Base-by-base conservation (phyloP, 1,140 invertebrate species). In the Lucilia cuprina region DNA sequence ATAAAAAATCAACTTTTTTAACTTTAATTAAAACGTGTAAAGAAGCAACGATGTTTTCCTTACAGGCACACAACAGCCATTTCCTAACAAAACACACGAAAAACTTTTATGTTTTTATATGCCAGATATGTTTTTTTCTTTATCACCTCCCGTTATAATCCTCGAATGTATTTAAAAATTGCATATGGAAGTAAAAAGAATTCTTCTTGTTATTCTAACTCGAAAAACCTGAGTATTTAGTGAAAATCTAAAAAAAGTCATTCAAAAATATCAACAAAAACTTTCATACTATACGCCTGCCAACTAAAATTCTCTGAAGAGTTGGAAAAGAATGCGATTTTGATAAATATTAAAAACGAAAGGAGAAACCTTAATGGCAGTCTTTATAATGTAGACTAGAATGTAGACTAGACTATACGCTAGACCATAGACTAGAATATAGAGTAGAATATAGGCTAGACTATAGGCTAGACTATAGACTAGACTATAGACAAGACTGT, bases 1-100 rank as follows among this genome's bases (percentile, higher is more conserved):
- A 14, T 49, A 12, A 49, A 49, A 49, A 49, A 49, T 12, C 13
- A 55, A 55, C 17, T 55, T 55, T 55, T n/a, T 55, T n/a, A 77
- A 77, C 30, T 77, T 77, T 77, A 77, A 77, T 77, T 77, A 77
- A 77, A 77, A 35, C 30, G 74, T 77, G 74, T 30, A 5, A 77
- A 77, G 34, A 10, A 77, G 74, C 74, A 25, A 12, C 30, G n/a
- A 13, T 9, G 10, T 77, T 34, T 77, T 77, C 74, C 34, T 41
- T 77, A 14, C 41, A 70, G 65, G 65, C 65, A 70, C n/a, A 25
- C n/a, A 70, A 25, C n/a, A 30, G 25, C 25, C 25, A 21, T 60
- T 60, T 60, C n/a, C 55, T n/a, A 12, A 60, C 55, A 60, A 17
- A 41, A 55, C n/a, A 25, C n/a, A 70, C 65, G 19, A 9, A 70